Evolutionary conservation across 1,140 invertebrate genomes (phyloP).

Genomic region (Drosophila tani): DNA sequence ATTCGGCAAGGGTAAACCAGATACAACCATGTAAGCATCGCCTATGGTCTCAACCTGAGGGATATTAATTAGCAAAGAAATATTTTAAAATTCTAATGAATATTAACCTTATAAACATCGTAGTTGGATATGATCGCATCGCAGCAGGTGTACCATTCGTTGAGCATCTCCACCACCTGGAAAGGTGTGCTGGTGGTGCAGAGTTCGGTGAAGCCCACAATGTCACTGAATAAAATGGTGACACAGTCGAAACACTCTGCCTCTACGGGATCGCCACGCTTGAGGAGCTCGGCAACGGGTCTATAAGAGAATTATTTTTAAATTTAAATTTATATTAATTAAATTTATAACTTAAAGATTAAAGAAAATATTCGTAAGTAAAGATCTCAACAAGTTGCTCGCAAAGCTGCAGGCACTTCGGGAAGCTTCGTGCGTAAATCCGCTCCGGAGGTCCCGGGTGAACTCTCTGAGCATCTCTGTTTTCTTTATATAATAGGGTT

Average conservation of each 20-base stretch:
- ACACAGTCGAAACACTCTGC: slow-evolving; percentile 95
- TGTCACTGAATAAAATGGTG: slow-evolving; percentile 96
- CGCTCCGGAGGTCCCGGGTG: too few relatives aligned
- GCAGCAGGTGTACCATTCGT: slow-evolving; percentile 97
- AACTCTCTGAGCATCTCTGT: background rate
- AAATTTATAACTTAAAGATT: background rate
- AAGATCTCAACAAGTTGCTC: too few relatives aligned
- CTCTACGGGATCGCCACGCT: slow-evolving; percentile 93
- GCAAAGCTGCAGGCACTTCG: background rate
- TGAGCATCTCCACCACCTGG: slow-evolving; percentile 94
- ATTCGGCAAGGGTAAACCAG: slow-evolving; percentile 92
- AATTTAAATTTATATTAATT: background rate
- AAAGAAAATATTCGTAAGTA: too few relatives aligned
- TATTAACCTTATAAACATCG: slow-evolving; percentile 93
- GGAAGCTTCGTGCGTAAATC: background rate
- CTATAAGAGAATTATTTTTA: too few relatives aligned
- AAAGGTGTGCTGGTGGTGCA: slow-evolving; percentile 94
- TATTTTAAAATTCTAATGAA: background rate
- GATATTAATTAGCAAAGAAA: background rate
- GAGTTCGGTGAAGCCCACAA: slow-evolving; percentile 98
- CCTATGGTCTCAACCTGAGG: slow-evolving; percentile 96
- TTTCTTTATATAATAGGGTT: slow-evolving; percentile 19
- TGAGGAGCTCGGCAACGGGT: slow-evolving; percentile 94
- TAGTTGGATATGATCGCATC: slow-evolving; percentile 96
- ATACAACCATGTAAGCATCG: slow-evolving; percentile 98